Evolutionary conservation across 2,888 invertebrate genomes (phyloP), one percentile per base, ranked within the genome.

Genomic region (Tenthredo notha): DNA sequence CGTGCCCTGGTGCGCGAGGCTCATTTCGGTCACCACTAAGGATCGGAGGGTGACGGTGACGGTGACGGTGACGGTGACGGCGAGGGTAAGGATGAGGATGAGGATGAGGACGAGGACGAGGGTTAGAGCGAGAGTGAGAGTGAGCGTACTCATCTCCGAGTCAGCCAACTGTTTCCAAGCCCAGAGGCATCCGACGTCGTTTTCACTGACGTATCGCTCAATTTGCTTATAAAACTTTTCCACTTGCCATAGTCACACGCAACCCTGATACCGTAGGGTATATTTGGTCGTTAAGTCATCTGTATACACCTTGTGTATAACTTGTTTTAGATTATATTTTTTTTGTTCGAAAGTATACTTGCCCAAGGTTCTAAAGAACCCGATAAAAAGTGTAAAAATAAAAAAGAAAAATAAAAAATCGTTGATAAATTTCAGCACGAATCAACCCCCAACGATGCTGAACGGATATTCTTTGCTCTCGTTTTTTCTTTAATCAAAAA

Each of bases 161-260:
- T 77, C 77, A 50, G 54, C 77, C 77, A 77, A 77, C 77, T 77
- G 77, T 77, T 77, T 77, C 77, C 77, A 77, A 77, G 50, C 77
- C 80, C 80, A 25, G 80, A 58, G 40, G 65, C 37, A 40, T 29
- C 50, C 37, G 80, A 58, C 58, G 58, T 25, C 58, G 37, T 40
- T 61, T 61, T 54, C 80, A 40, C 80, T 54, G 61, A 80, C 40
- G 61, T 80, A 80, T 80, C 80, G 65, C 80, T 80, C 61, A 61
- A 61, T 80, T 61, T 65, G 80, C 15, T 37, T 33, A 47, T 33
- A 29, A 77, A 77, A 77, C 77, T 77, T 77, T 77, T 77, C 77
- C 77, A 77, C 77, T 54, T 74, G 29, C 58, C 58, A 61, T 61
- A 37, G 21, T 80, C 40, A 61, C 61, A 54, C 80, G 80, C 65